A percentile compares a stretch with the other conserved stretches of the same genome.
Conservation (phyloP, 1,140 invertebrate species). For the Bicyclus anynana region DNA sequence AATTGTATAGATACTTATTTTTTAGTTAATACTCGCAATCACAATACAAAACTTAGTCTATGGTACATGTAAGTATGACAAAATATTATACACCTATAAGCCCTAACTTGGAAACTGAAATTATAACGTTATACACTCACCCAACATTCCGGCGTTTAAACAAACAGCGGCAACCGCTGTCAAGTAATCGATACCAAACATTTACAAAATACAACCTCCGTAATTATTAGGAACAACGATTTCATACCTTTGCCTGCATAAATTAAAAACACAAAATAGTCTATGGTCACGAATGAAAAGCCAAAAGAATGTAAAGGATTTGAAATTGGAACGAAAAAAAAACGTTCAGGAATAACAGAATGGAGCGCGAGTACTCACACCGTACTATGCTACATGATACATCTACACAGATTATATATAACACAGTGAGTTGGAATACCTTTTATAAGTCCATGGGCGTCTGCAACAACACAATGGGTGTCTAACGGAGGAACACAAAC, state of each 20-base stretch:
- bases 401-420: conserved; percentile 5
- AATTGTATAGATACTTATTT: no score
- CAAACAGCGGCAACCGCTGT: no score
- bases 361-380: conserved; percentile 20
- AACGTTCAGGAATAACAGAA: conserved; percentile 3
- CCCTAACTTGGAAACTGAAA: no score
- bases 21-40: no score
- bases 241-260: no score
- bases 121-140: no score
- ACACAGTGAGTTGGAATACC: conserved; percentile 18
- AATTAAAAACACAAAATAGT: not conserved
- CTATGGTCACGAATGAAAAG: not conserved
- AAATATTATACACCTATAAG: no score
- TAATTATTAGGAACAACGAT: no score
- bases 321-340: not conserved
- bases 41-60: no score
- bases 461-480: conserved; percentile 26
- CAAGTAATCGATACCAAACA: not conserved
- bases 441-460: conserved; percentile 29
- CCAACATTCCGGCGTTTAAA: no score
- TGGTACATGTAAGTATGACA: no score
- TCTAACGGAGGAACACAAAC: conserved; percentile 27
- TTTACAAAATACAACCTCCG: no score
- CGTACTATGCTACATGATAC: conserved; percentile 14
- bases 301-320: not conserved